These are phyloP conservation scores for Ommatoiulus sabulosus DNA, from an alignment of 2,888 invertebrate genomes.

Conservation along the genomic window DNA sequence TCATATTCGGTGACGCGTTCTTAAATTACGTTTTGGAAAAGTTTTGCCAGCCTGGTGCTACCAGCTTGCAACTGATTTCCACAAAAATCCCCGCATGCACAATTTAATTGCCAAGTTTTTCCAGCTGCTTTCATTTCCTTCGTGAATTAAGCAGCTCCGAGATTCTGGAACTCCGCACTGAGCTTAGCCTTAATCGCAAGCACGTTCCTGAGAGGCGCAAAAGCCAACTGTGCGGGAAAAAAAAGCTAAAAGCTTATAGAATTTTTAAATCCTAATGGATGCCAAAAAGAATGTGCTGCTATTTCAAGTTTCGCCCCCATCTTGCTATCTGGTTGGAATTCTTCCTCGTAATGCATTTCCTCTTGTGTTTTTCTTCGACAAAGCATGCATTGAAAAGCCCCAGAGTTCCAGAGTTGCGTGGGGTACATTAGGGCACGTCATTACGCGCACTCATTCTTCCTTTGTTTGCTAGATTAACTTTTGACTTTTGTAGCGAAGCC, in stretches of 20 bases:
- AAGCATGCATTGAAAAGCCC: not conserved
- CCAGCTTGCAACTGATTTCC: not conserved
- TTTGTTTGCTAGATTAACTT: conserved; percentile 27
- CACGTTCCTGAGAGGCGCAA: conserved; percentile 12
- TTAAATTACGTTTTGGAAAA: too few species aligned
- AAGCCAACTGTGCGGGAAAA: conserved; percentile 5
- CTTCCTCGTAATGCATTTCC: conserved; percentile 32
- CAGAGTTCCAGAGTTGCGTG: too few species aligned
- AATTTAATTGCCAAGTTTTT: conserved; percentile 15
- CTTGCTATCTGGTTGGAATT: not conserved
- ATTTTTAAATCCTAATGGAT: conserved; percentile 43
- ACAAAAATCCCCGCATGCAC: not conserved
- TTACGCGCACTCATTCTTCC: not conserved
- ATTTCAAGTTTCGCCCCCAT: conserved; percentile 31
- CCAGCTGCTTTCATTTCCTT: not conserved
- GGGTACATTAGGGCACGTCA: not conserved
- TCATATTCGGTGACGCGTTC: too few species aligned
- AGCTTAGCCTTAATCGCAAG: conserved; percentile 1
- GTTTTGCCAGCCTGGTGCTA: too few species aligned
- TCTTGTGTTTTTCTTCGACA: conserved; percentile 24
- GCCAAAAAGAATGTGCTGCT: conserved; percentile 36
- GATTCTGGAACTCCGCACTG: not conserved
- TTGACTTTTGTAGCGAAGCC: not conserved
- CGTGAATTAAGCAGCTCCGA: not conserved
- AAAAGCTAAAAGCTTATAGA: conserved; percentile 17